phyloP scores from a whole-genome alignment of 2,797 vertebrate genomes.

The Sebastes steindachneri region DNA sequence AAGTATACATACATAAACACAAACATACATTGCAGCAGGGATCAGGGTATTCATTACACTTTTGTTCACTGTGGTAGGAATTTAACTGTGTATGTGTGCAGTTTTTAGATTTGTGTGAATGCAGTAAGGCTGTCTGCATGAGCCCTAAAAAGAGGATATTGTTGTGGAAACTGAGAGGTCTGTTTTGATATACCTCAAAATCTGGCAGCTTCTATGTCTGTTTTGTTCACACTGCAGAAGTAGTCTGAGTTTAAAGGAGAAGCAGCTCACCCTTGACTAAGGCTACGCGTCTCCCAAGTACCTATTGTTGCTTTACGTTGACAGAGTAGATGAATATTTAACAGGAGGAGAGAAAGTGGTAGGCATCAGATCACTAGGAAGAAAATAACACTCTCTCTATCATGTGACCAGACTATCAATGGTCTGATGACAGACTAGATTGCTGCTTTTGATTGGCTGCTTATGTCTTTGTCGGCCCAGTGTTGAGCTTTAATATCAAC shows the following conservation, averaged over 20 bases:
- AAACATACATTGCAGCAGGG: not conserved
- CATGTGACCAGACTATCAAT: constrained; percentile 48
- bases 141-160: not conserved
- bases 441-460: constrained; percentile 31
- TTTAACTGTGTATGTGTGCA: not conserved
- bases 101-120: not conserved
- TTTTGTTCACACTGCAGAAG: constrained; percentile 1
- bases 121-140: not conserved
- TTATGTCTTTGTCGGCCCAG: not conserved
- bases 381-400: constrained; percentile 50
- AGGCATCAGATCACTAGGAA: constrained; percentile 63
- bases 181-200: not conserved
- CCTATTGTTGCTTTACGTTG: constrained; percentile 57
- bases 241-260: not conserved
- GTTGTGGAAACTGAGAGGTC: not conserved
- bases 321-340: constrained; percentile 59
- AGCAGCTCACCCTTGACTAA: not conserved
- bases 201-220: accelerated
- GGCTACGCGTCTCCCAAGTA: constrained; percentile 28
- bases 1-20: not conserved
- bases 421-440: constrained; percentile 52
- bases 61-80: not conserved
- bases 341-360: constrained; percentile 51
- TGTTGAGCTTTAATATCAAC: constrained; percentile 8
- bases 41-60: not conserved